These are phyloP conservation scores for Baryphthengus martii DNA, from an alignment of 2,113 vertebrate genomes.

Conservation along the genomic window DNA sequence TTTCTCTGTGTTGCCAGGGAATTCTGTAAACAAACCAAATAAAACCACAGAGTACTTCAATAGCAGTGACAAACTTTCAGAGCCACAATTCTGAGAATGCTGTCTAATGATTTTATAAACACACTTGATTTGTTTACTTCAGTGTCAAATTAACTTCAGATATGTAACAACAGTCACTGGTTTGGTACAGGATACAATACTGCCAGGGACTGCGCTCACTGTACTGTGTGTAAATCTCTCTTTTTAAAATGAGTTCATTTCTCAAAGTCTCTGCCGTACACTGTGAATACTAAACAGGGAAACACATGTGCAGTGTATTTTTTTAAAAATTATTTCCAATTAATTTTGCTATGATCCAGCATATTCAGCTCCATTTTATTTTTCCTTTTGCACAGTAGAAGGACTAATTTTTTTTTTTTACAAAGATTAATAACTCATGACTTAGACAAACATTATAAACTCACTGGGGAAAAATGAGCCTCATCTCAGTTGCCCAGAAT, in stretches of 20 bases:
- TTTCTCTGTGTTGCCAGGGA: conserved; percentile 75
- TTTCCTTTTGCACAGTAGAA: conserved; percentile 35
- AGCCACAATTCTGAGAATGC: conserved; percentile 70
- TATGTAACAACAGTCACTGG: conserved; percentile 71
- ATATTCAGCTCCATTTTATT: conserved; percentile 9
- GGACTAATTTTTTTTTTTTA: conserved; percentile 23
- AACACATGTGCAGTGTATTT: conserved; percentile 63
- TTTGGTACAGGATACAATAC: conserved; percentile 58
- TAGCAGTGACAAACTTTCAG: conserved; percentile 72
- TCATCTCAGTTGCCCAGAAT: background rate
- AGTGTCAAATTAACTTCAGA: conserved; percentile 80
- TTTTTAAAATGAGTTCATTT: conserved; percentile 53
- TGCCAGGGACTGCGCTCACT: conserved; percentile 30
- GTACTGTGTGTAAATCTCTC: conserved; percentile 57
- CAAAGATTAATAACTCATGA: conserved; percentile 41
- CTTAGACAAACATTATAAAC: conserved; percentile 21
- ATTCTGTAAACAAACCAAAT: conserved; percentile 71
- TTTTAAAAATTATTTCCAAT: conserved; percentile 72
- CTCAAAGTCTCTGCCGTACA: conserved; percentile 32
- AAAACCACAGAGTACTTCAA: conserved; percentile 69
- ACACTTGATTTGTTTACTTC: conserved; percentile 82
- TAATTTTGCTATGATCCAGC: conserved; percentile 3
- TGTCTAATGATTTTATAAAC: conserved; percentile 82
- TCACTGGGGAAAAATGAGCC: background rate
- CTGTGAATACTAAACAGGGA: conserved; percentile 49